Evolutionary conservation across 2,113 vertebrate species (phyloP), one percentile per base, ranked within the genome.

Genomic region (Sinocyclocheilus rhinocerous): DNA sequence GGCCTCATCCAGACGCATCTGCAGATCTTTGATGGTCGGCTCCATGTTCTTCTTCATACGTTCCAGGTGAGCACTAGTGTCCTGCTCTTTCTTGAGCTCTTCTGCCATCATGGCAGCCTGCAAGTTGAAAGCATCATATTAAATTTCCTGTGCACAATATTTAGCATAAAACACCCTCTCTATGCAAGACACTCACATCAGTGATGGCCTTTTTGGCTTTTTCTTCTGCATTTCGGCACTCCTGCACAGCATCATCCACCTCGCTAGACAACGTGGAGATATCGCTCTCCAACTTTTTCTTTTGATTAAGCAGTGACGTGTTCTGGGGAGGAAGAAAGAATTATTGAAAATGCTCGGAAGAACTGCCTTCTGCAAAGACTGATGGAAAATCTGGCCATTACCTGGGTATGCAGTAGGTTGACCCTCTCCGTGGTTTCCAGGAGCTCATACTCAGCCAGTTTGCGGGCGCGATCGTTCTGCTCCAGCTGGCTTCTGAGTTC

Each of bases 1-100:
- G 0, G 97, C 97, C 87, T 99, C 97, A 0, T 98, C 96, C 65
- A 99, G 94, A 42, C 96, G 95, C 88, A 96, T 95, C 95, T 99
- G 97, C 86, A 98, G 95, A 90, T 99, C 97, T 91, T 98, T 97
- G 76, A 96, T 94, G 1, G 97, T 99, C 93, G 97, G 97, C 83
- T 99, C 97, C 96, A 98, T 96, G 73, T 98, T 99, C 94, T 97
- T 99, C 93, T 98, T 99, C 97, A 99, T 99, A 63, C 97, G 93
- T 75, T 99, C 97, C 87, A 99, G 93, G 88, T 98, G 97, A 0
- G 97, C 92, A 0, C 96, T 96, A 0, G 96, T 99, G 92, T 99
- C 97, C 91, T 98, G 97, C 92, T 99, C 97, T 91, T 99, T 98
- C 92, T 98, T 98, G 90, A 99, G 94, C 91, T 99, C 97, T 89